Evolutionary conservation across 2,113 vertebrate species (phyloP), one percentile per base, ranked within the genome.

Genomic region (Podiceps cristatus): DNA sequence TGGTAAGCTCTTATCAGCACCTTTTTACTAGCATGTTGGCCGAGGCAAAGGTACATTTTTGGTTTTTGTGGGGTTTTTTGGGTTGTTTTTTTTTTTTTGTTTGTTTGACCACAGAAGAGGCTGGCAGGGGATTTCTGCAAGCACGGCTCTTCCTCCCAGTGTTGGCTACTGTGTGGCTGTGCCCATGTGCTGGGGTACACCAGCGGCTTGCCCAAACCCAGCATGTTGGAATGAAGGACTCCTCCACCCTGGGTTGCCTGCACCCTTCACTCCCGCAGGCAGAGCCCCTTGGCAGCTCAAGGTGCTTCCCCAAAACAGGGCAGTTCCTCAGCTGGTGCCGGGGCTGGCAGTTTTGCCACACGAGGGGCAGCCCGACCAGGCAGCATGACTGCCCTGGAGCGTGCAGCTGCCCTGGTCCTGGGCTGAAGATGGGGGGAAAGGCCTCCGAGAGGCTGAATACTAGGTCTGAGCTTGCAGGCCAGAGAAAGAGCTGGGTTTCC

Each of bases 401-500:
- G 11, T 49, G 24, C 24, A 27, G 1, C 23, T 1, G 1, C 13
- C 11, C 20, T 0, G 1, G n/a, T 11, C 44, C 18, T 0, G 0
- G 35, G 44, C 45, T 83, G 52, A 60, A 78, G 55, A 6, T 0
- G 1, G 8, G 11, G 29, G 5, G 9, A 25, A 42, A 42, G 29
- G 37, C n/a, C n/a, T 59, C n/a, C 2, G 0, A 44, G n/a, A 6
- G 33, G 18, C 23, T 76, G 50, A 66, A 3, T 24, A 11, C 12
- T 2, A n/a, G 45, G 63, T 33, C 33, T 62, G 35, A 79, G 44
- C 45, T 75, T 50, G 14, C 53, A 74, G 37, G 56, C 16, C 37
- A 45, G 50, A 66, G 42, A 62, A 60, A 62, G 47, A 45, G 11
- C 13, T 35, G 28, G 12, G 4, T 78, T 85, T 95, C 27, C 42